A percentile compares a stretch with the other conserved stretches of the same genome.
phyloP scores from a whole-genome alignment of 2,113 vertebrate species.

The Strix uralensis region DNA sequence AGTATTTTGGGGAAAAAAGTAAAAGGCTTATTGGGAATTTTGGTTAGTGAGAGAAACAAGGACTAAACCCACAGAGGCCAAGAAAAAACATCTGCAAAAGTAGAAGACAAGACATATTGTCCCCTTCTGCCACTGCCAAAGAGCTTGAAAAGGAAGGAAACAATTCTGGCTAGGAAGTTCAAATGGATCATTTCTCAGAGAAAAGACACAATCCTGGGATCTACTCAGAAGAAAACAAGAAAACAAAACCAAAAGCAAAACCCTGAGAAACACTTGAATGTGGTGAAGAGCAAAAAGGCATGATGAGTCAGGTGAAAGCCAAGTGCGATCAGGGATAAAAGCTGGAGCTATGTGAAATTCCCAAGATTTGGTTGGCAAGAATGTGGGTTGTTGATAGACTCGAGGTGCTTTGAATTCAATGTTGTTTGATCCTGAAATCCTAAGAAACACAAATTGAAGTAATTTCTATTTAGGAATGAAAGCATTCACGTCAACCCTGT shows the following conservation, averaged over 20 bases:
- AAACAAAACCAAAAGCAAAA: background rate
- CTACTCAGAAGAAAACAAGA: background rate
- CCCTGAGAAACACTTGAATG: background rate
- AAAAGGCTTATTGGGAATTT: background rate
- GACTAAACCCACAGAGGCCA: background rate
- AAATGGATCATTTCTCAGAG: background rate
- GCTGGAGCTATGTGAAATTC: background rate
- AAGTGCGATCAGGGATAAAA: background rate
- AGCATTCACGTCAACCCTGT: background rate
- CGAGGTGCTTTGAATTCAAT: background rate
- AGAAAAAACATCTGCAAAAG: constrained; percentile 11
- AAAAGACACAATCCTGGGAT: background rate
- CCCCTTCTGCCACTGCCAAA: background rate
- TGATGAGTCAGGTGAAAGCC: background rate
- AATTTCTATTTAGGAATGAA: background rate
- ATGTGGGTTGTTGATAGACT: background rate
- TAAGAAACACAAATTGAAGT: background rate
- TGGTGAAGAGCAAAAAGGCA: background rate
- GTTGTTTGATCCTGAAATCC: background rate
- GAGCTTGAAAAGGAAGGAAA: background rate
- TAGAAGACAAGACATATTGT: background rate
- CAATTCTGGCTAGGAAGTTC: background rate
- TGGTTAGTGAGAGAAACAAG: constrained; percentile 5
- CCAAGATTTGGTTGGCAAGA: background rate
- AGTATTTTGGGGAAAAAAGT: background rate